Conservation (phyloP, 2,888 invertebrate genomes). For the Lithophane ornitopus region DNA sequence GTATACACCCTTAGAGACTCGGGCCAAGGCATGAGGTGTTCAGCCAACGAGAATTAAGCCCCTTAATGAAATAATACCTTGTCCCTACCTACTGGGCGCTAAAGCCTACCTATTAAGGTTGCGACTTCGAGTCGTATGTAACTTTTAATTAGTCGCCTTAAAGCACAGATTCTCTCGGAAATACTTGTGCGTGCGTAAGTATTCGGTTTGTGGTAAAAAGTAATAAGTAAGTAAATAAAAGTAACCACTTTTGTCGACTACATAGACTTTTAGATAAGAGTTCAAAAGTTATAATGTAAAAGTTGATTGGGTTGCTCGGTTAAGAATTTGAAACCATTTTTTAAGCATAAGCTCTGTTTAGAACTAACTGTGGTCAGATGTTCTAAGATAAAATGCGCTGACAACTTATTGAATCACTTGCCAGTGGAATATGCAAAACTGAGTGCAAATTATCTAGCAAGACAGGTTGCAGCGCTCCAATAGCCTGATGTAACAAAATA, state of each 20-base stretch:
- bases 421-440: constrained; percentile 1
- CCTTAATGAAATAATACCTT: constrained; percentile 52
- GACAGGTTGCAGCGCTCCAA: not conserved
- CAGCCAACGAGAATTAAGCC: constrained; percentile 44
- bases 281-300: not conserved
- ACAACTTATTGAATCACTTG: not conserved
- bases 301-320: constrained; percentile 11
- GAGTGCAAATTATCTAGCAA: not conserved
- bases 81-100: constrained; percentile 10
- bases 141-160: constrained; percentile 52
- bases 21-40: constrained; percentile 18
- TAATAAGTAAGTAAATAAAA: not conserved
- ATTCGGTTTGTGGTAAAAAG: constrained; percentile 21
- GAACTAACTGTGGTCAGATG: not conserved
- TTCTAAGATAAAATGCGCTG: not conserved
- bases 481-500: not conserved
- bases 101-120: constrained; percentile 7
- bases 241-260: not conserved
- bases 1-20: not conserved
- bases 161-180: constrained; percentile 16
- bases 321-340: not conserved
- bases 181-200: not conserved
- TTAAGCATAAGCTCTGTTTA: not conserved
- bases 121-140: constrained; percentile 22
- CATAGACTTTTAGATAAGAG: not conserved